Evolutionary conservation across 2,888 invertebrate genomes (phyloP).

Genomic region (Melinaea marsaeus): DNA sequence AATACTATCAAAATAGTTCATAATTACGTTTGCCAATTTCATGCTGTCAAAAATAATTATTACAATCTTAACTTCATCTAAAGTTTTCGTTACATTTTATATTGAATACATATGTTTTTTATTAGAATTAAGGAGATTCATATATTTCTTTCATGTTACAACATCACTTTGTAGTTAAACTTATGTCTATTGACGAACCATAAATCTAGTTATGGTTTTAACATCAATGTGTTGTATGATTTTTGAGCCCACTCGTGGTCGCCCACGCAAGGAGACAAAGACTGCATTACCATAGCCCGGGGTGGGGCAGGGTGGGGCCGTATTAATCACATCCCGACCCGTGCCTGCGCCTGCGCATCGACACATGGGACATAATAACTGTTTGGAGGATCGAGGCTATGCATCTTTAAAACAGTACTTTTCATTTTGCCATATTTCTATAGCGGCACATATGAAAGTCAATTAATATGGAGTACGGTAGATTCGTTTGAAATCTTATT

Average conservation of each 20-base stretch:
- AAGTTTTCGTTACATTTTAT: too few species aligned
- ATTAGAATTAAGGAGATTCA: not conserved
- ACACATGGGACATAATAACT: conserved; percentile 13
- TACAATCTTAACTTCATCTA: too few species aligned
- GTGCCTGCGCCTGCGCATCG: conserved; percentile 48
- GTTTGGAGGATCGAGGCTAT: not conserved
- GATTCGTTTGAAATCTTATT: too few species aligned
- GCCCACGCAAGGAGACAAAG: conserved; percentile 66
- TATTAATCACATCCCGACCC: conserved; percentile 61
- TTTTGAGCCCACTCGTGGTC: conserved; percentile 57
- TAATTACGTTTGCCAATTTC: too few species aligned
- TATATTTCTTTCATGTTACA: conserved; percentile 1
- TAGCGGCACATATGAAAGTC: too few species aligned
- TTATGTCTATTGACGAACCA: not conserved
- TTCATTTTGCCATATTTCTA: too few species aligned
- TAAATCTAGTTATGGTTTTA: conserved; percentile 6
- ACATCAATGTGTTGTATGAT: conserved; percentile 49
- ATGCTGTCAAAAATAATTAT: too few species aligned
- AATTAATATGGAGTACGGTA: too few species aligned
- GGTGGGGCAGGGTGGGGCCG: conserved; percentile 55
- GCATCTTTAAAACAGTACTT: conserved; percentile 5
- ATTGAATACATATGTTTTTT: not conserved
- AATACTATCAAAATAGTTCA: not conserved
- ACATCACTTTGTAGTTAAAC: not conserved
- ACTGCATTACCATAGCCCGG: conserved; percentile 54